A percentile compares a stretch with the other conserved stretches of the same genome.
Conservation (phyloP, 2,113 vertebrate species). For the Lophochroa leadbeateri region DNA sequence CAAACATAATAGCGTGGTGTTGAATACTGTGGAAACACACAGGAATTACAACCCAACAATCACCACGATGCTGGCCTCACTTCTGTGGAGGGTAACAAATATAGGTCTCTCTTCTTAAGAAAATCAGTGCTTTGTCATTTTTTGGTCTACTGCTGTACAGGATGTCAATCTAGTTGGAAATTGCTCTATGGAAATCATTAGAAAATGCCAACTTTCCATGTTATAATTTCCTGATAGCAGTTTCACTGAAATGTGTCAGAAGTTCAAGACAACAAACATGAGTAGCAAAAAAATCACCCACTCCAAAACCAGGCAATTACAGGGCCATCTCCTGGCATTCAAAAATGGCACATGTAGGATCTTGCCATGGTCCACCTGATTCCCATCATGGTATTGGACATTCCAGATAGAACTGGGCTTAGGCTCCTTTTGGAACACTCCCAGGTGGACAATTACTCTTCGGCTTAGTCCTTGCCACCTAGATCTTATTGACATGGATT, state of each 20-base stretch:
- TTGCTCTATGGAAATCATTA: background rate
- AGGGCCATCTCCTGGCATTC: background rate
- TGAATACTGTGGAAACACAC: background rate
- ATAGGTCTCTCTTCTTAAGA: background rate
- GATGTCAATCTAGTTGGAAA: slow-evolving; percentile 16
- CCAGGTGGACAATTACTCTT: background rate
- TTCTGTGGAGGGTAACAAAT: background rate
- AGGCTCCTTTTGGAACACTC: background rate
- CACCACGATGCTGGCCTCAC: background rate
- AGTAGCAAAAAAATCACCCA: background rate
- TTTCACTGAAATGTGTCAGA: background rate
- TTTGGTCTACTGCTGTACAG: slow-evolving; percentile 1
- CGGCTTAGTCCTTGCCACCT: background rate
- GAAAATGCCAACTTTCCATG: slow-evolving; percentile 47
- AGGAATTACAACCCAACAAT: background rate
- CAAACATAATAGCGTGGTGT: background rate
- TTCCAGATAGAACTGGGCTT: background rate
- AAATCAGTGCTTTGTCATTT: slow-evolving; percentile 35
- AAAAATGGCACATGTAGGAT: background rate
- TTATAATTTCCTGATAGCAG: background rate
- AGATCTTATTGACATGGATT: background rate
- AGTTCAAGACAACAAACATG: background rate
- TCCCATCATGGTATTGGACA: background rate
- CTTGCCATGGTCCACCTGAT: background rate
- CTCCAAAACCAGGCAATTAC: background rate